These are phyloP conservation scores for Otolemur garnettii DNA, from an alignment of 2,113 vertebrate species.

Conservation along the genomic window DNA sequence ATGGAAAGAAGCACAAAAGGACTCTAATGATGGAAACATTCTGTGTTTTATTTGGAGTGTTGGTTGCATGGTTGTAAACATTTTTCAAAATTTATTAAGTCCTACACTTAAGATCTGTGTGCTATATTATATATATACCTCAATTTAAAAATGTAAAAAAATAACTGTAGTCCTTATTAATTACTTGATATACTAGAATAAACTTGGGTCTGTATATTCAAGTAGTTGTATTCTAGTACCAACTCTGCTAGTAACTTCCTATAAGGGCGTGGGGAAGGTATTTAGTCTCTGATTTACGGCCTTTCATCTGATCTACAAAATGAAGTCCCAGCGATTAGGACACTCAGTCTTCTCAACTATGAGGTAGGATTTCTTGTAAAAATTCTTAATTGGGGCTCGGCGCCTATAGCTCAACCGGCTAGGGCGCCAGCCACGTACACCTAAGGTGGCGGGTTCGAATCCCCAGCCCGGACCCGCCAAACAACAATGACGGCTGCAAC, in stretches of 20 bases:
- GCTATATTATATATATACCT: constrained; percentile 40
- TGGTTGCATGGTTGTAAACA: not conserved
- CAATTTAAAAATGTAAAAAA: not conserved
- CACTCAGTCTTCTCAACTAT: not conserved
- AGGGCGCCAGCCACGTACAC: too few species aligned
- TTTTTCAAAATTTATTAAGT: not conserved
- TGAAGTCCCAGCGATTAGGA: not conserved
- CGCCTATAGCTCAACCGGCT: too few species aligned
- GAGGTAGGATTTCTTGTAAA: not conserved
- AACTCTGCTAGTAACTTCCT: constrained; percentile 1
- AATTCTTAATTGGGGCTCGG: not conserved
- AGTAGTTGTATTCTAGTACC: not conserved
- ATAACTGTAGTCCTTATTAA: not conserved
- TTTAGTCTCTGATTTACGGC: constrained; percentile 3
- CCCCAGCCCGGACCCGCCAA: too few species aligned
- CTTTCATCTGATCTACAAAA: not conserved
- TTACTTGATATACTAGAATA: constrained; percentile 29
- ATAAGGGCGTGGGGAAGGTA: not conserved
- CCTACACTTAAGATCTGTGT: not conserved
- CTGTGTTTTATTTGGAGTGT: not conserved
- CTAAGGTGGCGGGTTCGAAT: too few species aligned
- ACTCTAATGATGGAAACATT: not conserved
- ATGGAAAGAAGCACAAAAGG: not conserved
- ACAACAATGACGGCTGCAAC: too few species aligned
- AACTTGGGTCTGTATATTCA: not conserved